A percentile compares a stretch with the other conserved stretches of the same genome.
Conservation (phyloP, 2,888 invertebrate species). For the Habrosyne pyritoides region DNA sequence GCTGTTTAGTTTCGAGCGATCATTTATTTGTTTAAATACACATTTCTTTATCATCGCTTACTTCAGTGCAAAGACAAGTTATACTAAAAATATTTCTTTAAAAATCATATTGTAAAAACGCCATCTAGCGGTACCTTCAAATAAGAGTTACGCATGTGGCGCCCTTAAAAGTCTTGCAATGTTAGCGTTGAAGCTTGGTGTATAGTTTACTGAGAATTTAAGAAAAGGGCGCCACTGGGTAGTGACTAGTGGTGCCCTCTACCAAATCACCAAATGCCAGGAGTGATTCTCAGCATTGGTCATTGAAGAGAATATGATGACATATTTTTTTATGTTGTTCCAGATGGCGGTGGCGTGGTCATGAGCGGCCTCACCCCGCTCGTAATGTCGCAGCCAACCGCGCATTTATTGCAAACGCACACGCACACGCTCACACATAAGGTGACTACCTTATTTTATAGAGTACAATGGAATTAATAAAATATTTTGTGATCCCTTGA, state of each 20-base stretch:
- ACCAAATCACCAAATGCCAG: too few species aligned
- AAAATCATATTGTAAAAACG: too few species aligned
- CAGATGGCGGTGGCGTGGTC: constrained; percentile 64
- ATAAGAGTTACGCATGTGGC: not conserved
- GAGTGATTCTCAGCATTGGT: too few species aligned
- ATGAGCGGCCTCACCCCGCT: constrained; percentile 85
- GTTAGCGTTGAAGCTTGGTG: not conserved
- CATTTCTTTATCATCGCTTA: too few species aligned
- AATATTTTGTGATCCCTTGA: too few species aligned
- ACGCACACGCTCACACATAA: constrained; percentile 86
- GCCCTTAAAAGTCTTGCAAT: not conserved
- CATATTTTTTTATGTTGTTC: constrained; percentile 10
- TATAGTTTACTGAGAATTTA: not conserved
- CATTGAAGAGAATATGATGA: not conserved
- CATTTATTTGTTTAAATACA: too few species aligned
- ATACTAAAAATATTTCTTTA: too few species aligned
- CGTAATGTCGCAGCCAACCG: constrained; percentile 86
- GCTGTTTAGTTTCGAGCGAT: too few species aligned
- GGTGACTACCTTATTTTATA: constrained; percentile 57
- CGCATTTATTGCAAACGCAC: constrained; percentile 85
- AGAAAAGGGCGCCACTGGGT: not conserved
- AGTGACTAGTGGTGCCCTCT: too few species aligned
- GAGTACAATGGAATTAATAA: too few species aligned
- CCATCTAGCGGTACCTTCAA: not conserved
- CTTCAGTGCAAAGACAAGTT: too few species aligned